phyloP scores from a whole-genome alignment of 2,113 vertebrate species.

The Rallus limicola region DNA sequence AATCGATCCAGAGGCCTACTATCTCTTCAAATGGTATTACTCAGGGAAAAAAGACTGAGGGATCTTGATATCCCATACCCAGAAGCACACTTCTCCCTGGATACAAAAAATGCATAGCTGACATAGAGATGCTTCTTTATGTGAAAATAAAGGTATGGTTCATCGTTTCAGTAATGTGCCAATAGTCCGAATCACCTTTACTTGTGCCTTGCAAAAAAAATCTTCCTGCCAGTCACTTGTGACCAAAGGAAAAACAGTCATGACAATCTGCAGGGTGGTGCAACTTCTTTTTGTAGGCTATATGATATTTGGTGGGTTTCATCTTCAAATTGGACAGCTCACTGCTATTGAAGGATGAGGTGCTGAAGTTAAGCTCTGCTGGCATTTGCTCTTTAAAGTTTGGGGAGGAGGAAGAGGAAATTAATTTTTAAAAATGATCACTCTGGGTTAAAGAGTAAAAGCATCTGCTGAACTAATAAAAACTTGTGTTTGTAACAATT shows the following conservation, averaged over 20 bases:
- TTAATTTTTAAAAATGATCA: neutral
- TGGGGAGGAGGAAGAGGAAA: neutral
- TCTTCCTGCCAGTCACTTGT: neutral
- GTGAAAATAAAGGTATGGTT: neutral
- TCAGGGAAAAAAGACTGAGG: neutral
- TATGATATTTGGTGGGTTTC: neutral
- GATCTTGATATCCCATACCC: neutral
- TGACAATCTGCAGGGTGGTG: neutral
- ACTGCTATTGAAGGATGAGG: neutral
- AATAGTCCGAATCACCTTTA: neutral
- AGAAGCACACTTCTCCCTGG: neutral
- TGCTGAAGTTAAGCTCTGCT: neutral
- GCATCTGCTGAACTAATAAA: neutral
- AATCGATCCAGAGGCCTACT: neutral
- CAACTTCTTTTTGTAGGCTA: neutral
- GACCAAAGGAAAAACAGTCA: neutral
- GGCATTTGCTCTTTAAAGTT: neutral
- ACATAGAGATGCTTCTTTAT: neutral
- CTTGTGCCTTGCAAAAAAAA: neutral
- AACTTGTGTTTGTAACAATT: neutral
- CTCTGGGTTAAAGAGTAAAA: neutral
- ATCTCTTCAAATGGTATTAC: neutral
- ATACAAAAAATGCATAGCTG: neutral
- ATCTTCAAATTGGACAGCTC: neutral
- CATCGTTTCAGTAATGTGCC: neutral